Percentiles rank a stretch among this genome's conserved stretches.
phyloP scores from a whole-genome alignment of 2,888 invertebrate genomes.

The Aelia acuminata region DNA sequence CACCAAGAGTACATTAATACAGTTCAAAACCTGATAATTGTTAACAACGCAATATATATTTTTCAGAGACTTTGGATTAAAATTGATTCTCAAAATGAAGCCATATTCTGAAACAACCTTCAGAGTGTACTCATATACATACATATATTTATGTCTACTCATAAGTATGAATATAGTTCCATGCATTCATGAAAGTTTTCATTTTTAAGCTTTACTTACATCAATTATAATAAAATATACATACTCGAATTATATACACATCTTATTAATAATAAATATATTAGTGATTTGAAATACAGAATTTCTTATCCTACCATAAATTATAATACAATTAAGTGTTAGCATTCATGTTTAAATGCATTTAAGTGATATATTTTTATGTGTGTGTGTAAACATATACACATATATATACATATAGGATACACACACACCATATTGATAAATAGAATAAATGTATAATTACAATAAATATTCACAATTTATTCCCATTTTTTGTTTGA shows the following conservation, averaged over 20 bases:
- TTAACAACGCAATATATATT: not conserved
- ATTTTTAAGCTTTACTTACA: slow-evolving; percentile 40
- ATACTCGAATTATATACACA: slow-evolving; percentile 58
- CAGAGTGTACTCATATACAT: slow-evolving; percentile 19
- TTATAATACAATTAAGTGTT: slow-evolving; percentile 51
- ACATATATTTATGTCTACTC: not conserved
- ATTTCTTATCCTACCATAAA: slow-evolving; percentile 32
- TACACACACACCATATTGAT: slow-evolving; percentile 8
- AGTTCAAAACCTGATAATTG: slow-evolving; percentile 36
- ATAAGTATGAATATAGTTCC: not conserved
- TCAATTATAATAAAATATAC: slow-evolving; percentile 56
- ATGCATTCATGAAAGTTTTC: slow-evolving; percentile 30
- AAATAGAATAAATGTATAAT: slow-evolving; percentile 32
- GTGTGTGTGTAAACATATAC: not conserved
- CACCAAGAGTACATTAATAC: slow-evolving; percentile 9
- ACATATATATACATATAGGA: slow-evolving; percentile 4
- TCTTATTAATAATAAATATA: slow-evolving; percentile 46
- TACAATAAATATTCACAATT: slow-evolving; percentile 25
- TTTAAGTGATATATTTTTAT: slow-evolving; percentile 54
- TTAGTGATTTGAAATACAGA: slow-evolving; percentile 52
- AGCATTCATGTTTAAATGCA: slow-evolving; percentile 56
- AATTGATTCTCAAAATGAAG: slow-evolving; percentile 38
- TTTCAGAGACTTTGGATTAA: not conserved
- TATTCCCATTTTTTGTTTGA: slow-evolving; percentile 39
- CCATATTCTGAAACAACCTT: slow-evolving; percentile 44